Base-by-base conservation (phyloP, 2,888 invertebrate species). In the Selenia dentaria region DNA sequence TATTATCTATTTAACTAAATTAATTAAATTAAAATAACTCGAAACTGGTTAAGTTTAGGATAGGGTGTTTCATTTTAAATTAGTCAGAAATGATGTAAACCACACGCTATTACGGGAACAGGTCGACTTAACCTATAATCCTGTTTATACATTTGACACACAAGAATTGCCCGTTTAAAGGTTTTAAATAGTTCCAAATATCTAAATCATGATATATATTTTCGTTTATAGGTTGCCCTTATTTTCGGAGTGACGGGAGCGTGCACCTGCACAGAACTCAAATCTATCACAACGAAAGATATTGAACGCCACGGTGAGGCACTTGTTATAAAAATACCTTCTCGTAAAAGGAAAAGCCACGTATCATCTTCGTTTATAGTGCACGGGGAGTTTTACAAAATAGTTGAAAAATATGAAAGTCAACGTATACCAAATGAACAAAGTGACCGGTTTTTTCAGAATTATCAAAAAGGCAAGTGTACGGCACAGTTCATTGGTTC, bases 231-330 rank as follows among this genome's bases (percentile, higher is more conserved):
- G 51, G 51, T 47, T 24, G 47, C 18, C 9, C 34, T 58, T 13
- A 58, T 58, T 24, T 49, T 58, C n/a, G 55, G 53, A 10, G 28
- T 57, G 16, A 40, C 14, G 31, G 59, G 57, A n/a, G 54, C 46
- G 0, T 59, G 55, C 27, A 33, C 43, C n/a, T 2, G 27, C 6
- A 31, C 48, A 16, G 43, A 49, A 22, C 27, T 49, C 5, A 8
- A 18, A 8, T 31, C 45, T 13, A 36, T 54, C 10, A 57, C 36
- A 8, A 18, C 13, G 16, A 46, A 49, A 14, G 39, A 54, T 26
- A 14, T 59, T 6, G 46, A 54, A 25, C 38, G 26, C 16, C 59
- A 59, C 20, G 48, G 42, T 2, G 13, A 52, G 5, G 25, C 51
- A 11, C 28, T 55, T 9, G 9, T 50, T 6, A 39, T 57, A 0